A percentile compares a stretch with the other conserved stretches of the same genome.
phyloP scores from a whole-genome alignment of 2,888 invertebrate genomes.

The Ochropleura plecta region DNA sequence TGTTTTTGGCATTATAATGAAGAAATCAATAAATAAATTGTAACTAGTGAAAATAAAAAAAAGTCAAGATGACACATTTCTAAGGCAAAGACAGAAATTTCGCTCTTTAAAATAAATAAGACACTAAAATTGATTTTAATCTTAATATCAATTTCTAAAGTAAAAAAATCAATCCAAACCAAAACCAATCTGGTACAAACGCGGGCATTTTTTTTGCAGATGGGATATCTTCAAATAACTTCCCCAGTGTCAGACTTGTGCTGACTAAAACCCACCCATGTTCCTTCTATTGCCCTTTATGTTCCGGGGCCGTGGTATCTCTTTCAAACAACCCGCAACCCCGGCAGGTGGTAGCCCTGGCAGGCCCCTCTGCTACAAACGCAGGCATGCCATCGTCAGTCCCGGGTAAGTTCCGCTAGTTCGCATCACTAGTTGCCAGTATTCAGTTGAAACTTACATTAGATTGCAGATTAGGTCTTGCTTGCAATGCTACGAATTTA shows the following conservation, averaged over 20 bases:
- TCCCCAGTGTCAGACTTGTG: too few species aligned
- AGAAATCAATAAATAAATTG: background rate
- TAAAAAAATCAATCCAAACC: too few species aligned
- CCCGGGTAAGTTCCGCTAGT: slow-evolving; percentile 5
- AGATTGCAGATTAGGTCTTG: slow-evolving; percentile 49
- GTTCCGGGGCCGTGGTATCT: too few species aligned
- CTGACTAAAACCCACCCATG: too few species aligned
- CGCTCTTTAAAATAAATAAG: background rate
- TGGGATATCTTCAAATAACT: too few species aligned
- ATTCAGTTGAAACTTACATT: slow-evolving; percentile 40
- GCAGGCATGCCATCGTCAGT: background rate
- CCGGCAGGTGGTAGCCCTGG: too few species aligned
- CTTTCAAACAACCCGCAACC: too few species aligned
- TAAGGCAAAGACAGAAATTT: background rate
- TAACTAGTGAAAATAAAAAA: background rate
- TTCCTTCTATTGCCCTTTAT: too few species aligned
- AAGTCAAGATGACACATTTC: background rate
- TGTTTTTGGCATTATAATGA: background rate
- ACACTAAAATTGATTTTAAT: background rate
- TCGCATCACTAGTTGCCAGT: slow-evolving; percentile 31
- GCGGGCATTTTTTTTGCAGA: too few species aligned
- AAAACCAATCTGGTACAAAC: background rate
- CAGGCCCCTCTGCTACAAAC: too few species aligned
- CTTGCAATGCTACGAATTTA: slow-evolving; percentile 34
- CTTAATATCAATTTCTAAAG: background rate